Conservation (phyloP, 2,113 vertebrate genomes). For the Petaurus breviceps region DNA sequence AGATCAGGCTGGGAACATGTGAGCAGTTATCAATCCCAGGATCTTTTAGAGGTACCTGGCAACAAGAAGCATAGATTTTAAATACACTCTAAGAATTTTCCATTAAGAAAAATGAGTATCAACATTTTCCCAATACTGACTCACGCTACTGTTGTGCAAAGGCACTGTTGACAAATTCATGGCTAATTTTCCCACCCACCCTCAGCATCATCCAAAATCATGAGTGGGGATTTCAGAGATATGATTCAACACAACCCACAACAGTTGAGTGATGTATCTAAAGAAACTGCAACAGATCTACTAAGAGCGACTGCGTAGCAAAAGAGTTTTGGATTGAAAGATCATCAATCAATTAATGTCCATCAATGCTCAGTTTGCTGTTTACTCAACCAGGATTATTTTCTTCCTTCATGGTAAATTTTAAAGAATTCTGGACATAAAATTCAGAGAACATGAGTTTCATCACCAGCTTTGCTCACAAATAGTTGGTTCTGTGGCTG, state of each 20-base stretch:
- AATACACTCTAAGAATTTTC: neutral
- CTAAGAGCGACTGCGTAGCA: neutral
- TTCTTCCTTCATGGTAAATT: neutral
- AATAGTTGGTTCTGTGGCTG: neutral
- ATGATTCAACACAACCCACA: neutral
- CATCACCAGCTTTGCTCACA: neutral
- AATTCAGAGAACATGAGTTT: neutral
- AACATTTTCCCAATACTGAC: neutral
- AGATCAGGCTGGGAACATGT: neutral
- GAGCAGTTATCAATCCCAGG: too few species aligned
- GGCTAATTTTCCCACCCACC: neutral
- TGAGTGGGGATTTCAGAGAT: neutral
- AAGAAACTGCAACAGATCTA: fast-evolving
- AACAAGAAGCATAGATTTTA: fast-evolving
- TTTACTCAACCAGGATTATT: neutral
- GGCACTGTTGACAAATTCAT: neutral
- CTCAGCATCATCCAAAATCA: neutral
- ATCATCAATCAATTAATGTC: neutral
- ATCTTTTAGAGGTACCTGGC: too few species aligned
- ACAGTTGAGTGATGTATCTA: too few species aligned
- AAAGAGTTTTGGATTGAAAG: fast-evolving
- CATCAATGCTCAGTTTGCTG: neutral
- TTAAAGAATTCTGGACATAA: neutral
- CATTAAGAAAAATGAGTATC: neutral
- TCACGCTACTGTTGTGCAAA: neutral